Evolutionary conservation across 1,140 invertebrate species (phyloP).

Genomic region (Papilio xuthus): DNA sequence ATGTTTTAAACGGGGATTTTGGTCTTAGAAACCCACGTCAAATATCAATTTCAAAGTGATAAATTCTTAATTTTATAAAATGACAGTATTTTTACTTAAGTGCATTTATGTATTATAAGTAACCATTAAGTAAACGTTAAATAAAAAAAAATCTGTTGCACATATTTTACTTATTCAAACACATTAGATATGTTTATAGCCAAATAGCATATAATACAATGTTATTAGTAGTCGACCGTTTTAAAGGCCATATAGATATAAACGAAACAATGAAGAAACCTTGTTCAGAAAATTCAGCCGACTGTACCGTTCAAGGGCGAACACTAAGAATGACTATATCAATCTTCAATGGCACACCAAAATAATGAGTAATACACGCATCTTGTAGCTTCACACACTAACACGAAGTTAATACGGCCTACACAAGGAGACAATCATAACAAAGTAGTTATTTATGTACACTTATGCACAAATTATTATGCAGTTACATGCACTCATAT

Average conservation of each 20-base stretch:
- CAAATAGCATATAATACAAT: slow-evolving; percentile 38
- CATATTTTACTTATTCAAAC: slow-evolving; percentile 8
- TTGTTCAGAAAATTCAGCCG: slow-evolving; percentile 49
- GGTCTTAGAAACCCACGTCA: too few species aligned
- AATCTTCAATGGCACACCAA: slow-evolving; percentile 42
- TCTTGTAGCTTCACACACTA: slow-evolving; percentile 30
- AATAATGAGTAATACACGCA: slow-evolving; percentile 41
- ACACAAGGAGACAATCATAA: slow-evolving; percentile 20
- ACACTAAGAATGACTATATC: slow-evolving; percentile 36
- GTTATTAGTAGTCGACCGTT: slow-evolving; percentile 43
- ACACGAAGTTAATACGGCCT: background rate
- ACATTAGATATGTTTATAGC: too few species aligned
- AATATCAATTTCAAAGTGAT: too few species aligned
- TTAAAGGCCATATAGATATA: slow-evolving; percentile 40
- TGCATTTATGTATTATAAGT: background rate
- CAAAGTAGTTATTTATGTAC: background rate
- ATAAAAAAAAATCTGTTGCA: background rate
- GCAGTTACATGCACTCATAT: background rate
- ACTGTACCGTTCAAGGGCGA: slow-evolving; percentile 43
- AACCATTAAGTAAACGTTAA: background rate
- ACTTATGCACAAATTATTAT: slow-evolving; percentile 20
- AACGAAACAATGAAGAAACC: slow-evolving; percentile 41
- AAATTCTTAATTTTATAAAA: too few species aligned
- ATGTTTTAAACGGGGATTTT: too few species aligned
- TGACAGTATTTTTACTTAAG: too few species aligned